Base-by-base conservation (phyloP, 2,113 vertebrate genomes). In the Myxocyprinus asiaticus region DNA sequence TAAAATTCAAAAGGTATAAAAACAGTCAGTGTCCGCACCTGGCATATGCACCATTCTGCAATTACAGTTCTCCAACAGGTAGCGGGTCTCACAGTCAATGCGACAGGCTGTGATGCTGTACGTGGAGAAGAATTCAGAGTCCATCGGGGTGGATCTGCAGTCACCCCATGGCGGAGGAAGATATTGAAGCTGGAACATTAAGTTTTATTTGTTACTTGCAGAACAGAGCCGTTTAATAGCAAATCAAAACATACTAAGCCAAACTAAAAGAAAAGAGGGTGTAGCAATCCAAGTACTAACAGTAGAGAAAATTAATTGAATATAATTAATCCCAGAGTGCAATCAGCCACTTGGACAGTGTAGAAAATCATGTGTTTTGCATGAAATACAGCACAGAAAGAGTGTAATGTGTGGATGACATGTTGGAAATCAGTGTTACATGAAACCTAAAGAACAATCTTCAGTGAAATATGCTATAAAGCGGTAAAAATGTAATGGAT, bases 41-140 rank as follows among this genome's bases (percentile, higher is more conserved):
- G 96, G 95, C 96, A 97, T 97, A 81, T 97, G 94, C 70, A 98
- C 94, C 95, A 98, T 96, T 66, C 95, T 93, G 85, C 96, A 98
- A 87, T 94, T 94, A 55, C 96, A 98, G 82, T 94, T 96, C 79
- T 96, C 94, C 66, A 94, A 86, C 86, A 98, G 91, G 67, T 94
- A 96, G 6, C 94, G 94, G 0, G 94, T 93, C 86, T 97, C 95
- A 50, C 96, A 98, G 90, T 94, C 94, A 56, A 96, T 94, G 63
- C 95, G 95, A 83, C 96, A 97, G 50, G 93, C 95, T 0, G 94
- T 92, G 81, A 96, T 91, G 86, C 94, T 98, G 85, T 98, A 98
- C 0, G 93, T 94, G 83, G 89, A 86, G 90, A 94, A 95, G 90
- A 82, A 94, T 58, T 94, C 93, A 0, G 93, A 94, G 68, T 93